Base-by-base conservation (phyloP, 1,140 invertebrate genomes). In the Zaprionus camerounensis region DNA sequence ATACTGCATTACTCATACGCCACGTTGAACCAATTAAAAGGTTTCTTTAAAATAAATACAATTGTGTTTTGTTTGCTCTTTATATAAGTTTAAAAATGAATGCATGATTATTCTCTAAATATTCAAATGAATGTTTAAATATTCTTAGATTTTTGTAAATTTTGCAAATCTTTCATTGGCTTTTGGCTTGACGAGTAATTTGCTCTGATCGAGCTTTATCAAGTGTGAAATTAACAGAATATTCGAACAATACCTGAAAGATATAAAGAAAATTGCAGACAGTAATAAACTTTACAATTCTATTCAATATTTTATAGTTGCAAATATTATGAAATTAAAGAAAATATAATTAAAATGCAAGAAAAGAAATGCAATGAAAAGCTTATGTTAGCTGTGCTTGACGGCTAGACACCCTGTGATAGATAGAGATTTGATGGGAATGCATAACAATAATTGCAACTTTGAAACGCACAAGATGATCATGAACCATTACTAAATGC, bases 1-100 rank as follows among this genome's bases (percentile, higher is more conserved):
- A 49, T 20, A 55, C 13, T 9, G 7, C 9, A 63, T 80, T 68
- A 64, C 70, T 59, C 78, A 80, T 80, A 80, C 78, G 78, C 64
- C 61, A 12, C 1, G 78, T 67, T 49, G 69, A 55, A 15, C 61
- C 24, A 26, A 61, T 31, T 31, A 3, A 3, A 3, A 31, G 31
- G 11, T 31, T 7, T 1, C 7, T 31, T 31, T 31, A 2, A 11
- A 11, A 11, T 34, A 11, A 34, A 11, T 11, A 11, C 3, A 34
- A 34, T 34, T 11, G 31, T 11, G 2, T 31, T 11, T 34, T 34
- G 7, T 34, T 34, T 34, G 31, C 9, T 34, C 0, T 3, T 31
- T 31, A 11, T 9, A 3, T 31, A 31, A 31, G 9, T 31, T 31
- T 31, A 31, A 28, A 28, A 28, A 9, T 31, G 0, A 31, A 31